These are phyloP conservation scores for Apogon talboti DNA, from an alignment of 2,797 vertebrate genomes.

Conservation along the genomic window DNA sequence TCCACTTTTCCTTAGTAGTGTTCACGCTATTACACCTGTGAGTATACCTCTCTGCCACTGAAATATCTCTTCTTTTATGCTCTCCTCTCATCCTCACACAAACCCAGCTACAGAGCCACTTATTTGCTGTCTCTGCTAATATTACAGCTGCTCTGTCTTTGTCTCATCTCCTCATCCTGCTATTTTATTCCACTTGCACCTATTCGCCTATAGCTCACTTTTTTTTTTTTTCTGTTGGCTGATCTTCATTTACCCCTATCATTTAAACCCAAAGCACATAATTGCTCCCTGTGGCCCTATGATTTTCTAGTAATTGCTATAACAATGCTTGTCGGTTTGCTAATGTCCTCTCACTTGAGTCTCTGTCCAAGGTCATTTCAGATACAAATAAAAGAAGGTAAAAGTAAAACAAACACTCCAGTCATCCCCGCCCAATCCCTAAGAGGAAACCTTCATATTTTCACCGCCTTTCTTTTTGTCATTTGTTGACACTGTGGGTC, in stretches of 20 bases:
- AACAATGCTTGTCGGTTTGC: constrained; percentile 66
- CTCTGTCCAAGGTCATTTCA: constrained; percentile 69
- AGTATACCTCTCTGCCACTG: constrained; percentile 42
- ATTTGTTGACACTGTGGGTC: constrained; percentile 30
- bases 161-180: constrained; percentile 27
- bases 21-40: constrained; percentile 57
- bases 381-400: constrained; percentile 50
- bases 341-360: constrained; percentile 61
- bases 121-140: constrained; percentile 25
- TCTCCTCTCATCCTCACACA: constrained; percentile 38
- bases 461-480: not conserved
- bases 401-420: constrained; percentile 55
- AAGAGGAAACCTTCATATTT: constrained; percentile 27
- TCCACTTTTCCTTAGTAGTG: constrained; percentile 37
- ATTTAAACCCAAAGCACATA: constrained; percentile 76
- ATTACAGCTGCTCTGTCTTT: constrained; percentile 32
- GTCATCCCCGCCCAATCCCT: constrained; percentile 21
- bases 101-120: constrained; percentile 26
- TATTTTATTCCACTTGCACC: constrained; percentile 17
- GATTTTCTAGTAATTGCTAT: constrained; percentile 78
- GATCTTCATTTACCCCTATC: constrained; percentile 44
- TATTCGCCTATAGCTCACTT: constrained; percentile 19
- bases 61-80: constrained; percentile 35
- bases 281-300: constrained; percentile 74
- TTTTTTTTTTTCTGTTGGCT: constrained; percentile 36